Conservation (phyloP, 2,888 invertebrate genomes). For the Cheilosia grossa region DNA sequence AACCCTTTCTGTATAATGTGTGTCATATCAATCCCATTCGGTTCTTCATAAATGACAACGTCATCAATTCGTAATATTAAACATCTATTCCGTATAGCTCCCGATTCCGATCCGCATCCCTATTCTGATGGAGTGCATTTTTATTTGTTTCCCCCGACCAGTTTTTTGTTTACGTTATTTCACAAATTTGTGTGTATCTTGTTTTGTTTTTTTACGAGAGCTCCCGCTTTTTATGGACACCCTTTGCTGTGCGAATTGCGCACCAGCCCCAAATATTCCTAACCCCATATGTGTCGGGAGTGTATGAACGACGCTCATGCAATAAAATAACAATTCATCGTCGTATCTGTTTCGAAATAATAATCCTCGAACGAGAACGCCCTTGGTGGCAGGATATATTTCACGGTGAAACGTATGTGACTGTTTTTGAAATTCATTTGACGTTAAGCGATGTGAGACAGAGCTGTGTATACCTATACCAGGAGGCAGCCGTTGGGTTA, state of each 20-base stretch:
- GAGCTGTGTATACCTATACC: background rate
- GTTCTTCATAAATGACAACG: slow-evolving; percentile 8
- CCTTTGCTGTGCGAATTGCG: slow-evolving; percentile 19
- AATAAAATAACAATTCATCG: slow-evolving; percentile 72
- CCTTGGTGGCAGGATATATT: slow-evolving; percentile 12
- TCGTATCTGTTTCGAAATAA: slow-evolving; percentile 70
- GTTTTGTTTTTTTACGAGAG: slow-evolving; percentile 51
- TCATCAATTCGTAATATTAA: slow-evolving; percentile 24
- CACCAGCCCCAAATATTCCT: slow-evolving; percentile 3
- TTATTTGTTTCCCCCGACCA: slow-evolving; percentile 34
- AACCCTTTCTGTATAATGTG: background rate
- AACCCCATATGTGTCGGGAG: background rate
- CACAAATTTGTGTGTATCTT: background rate
- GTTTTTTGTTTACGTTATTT: slow-evolving; percentile 18
- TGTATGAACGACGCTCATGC: slow-evolving; percentile 46
- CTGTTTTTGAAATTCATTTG: slow-evolving; percentile 58
- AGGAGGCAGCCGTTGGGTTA: slow-evolving; percentile 2
- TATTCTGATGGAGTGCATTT: slow-evolving; percentile 42
- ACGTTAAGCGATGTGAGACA: slow-evolving; percentile 36
- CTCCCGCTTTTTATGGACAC: slow-evolving; percentile 35
- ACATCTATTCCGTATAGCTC: background rate
- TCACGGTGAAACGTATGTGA: slow-evolving; percentile 15
- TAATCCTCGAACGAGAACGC: slow-evolving; percentile 50
- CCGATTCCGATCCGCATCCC: background rate
- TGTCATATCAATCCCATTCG: slow-evolving; percentile 1